phyloP scores from a whole-genome alignment of 2,888 invertebrate genomes.

The Ormyrus rosae region DNA sequence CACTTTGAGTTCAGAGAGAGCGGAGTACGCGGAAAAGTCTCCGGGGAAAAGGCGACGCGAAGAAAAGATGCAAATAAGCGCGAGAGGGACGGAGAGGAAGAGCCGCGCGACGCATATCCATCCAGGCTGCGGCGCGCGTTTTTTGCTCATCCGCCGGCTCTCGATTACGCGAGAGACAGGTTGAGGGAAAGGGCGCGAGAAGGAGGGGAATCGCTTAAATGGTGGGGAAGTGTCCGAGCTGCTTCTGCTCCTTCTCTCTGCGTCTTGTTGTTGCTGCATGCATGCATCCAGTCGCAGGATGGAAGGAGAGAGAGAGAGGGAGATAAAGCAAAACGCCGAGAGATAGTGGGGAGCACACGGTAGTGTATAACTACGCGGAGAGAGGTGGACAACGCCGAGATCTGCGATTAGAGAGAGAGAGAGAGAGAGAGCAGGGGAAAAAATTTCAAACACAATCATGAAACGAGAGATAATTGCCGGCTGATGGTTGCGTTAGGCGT shows the following conservation, averaged over 20 bases:
- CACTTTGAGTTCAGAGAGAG: no score
- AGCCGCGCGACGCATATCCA: not conserved
- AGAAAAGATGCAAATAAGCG: slow-evolving; percentile 43
- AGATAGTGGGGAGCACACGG: not conserved
- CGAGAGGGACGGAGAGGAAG: slow-evolving; percentile 56
- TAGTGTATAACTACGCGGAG: not conserved
- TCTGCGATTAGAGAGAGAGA: slow-evolving; percentile 33
- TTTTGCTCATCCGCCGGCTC: slow-evolving; percentile 24
- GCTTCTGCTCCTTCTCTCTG: slow-evolving; percentile 43
- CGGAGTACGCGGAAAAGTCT: no score
- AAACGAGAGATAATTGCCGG: slow-evolving; percentile 48
- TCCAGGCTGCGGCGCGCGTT: not conserved
- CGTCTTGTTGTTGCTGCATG: not conserved
- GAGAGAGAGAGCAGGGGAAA: not conserved
- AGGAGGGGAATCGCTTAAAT: slow-evolving; percentile 45
- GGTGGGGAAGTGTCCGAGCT: slow-evolving; percentile 64
- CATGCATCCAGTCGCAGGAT: not conserved
- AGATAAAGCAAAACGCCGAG: not conserved
- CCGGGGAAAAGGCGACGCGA: no score
- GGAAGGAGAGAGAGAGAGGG: slow-evolving; percentile 5
- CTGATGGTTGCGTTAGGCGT: slow-evolving; percentile 44
- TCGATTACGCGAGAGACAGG: slow-evolving; percentile 63
- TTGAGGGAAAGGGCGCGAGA: slow-evolving; percentile 59
- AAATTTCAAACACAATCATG: slow-evolving; percentile 46
- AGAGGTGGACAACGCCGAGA: slow-evolving; percentile 37